phyloP scores from a whole-genome alignment of 1,140 invertebrate species.

The Pseudomyrmex gracilis region DNA sequence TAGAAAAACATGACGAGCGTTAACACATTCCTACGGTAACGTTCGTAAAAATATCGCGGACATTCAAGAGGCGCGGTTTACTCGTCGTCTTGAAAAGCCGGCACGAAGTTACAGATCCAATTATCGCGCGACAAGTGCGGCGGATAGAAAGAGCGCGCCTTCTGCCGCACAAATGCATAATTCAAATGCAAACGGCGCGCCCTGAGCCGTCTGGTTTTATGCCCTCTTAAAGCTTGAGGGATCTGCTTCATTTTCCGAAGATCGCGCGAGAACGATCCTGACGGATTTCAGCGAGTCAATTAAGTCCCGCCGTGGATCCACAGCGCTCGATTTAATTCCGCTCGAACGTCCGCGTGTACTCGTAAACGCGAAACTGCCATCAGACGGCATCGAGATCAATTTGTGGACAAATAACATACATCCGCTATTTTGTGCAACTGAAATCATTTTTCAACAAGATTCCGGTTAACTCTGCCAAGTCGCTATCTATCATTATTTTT shows the following conservation, averaged over 20 bases:
- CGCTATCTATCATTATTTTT: background rate
- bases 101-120: conserved; percentile 38
- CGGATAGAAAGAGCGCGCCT: background rate
- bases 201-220: background rate
- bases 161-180: conserved; percentile 26
- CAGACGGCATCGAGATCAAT: conserved; percentile 28
- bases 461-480: conserved; percentile 3
- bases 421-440: background rate
- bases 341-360: conserved; percentile 2
- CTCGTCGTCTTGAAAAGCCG: conserved; percentile 13
- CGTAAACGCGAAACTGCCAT: conserved; percentile 19
- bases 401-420: background rate
- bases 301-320: conserved; percentile 6
- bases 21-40: background rate
- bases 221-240: conserved; percentile 26
- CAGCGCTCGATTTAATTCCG: conserved; percentile 24
- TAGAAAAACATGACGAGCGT: background rate
- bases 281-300: conserved; percentile 44
- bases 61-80: background rate
- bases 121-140: conserved; percentile 27
- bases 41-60: background rate
- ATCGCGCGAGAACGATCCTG: conserved; percentile 13
- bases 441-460: background rate
- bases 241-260: conserved; percentile 28
- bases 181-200: conserved; percentile 46